Evolutionary conservation across 2,797 vertebrate genomes (phyloP), one percentile per base, ranked within the genome.

Genomic region (Serranus cabrilla): DNA sequence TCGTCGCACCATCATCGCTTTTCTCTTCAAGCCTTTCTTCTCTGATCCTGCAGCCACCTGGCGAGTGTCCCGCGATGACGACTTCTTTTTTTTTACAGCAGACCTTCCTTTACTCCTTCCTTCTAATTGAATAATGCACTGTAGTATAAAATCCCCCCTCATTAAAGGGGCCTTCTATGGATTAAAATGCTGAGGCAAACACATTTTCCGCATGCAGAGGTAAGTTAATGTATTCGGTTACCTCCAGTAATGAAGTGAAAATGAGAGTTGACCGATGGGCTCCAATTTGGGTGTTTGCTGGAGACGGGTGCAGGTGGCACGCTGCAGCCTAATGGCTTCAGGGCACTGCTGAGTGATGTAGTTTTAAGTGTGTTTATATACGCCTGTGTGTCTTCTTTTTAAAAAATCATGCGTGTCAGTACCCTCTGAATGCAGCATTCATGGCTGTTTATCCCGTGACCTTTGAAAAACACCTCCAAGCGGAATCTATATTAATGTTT

Each of bases 91-190:
- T 27, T 27, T 27, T 27, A 82, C 66, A 69, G 82, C 58, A 39
- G 52, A 73, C 80, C 76, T 74, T 81, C 71, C 81, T 87, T 85
- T 82, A 66, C 78, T 70, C 82, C 62, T 23, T 74, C 76, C 57
- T 21, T 70, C 76, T 93, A 92, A 95, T 91, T 93, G 91, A 91
- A 93, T 92, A 93, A 92, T 83, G 87, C 83, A 86, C 78, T 77
- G 73, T 81, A 57, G 71, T 89, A 90, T 91, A 86, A 90, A 85
- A 85, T 82, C 56, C 46, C 57, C 57, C 54, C 87, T 93, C 83
- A 89, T 94, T 94, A 94, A 91, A 92, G 46, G 23, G 66, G 51
- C 66, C 82, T 83, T 81, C 76, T 67, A 60, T 78, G 78, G 85
- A 87, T 89, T 87, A 81, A 88, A 91, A 82, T 66, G 91, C 92